Evolutionary conservation across 2,797 vertebrate genomes (phyloP), one percentile per base, ranked within the genome.

Genomic region (Fratercula arctica): DNA sequence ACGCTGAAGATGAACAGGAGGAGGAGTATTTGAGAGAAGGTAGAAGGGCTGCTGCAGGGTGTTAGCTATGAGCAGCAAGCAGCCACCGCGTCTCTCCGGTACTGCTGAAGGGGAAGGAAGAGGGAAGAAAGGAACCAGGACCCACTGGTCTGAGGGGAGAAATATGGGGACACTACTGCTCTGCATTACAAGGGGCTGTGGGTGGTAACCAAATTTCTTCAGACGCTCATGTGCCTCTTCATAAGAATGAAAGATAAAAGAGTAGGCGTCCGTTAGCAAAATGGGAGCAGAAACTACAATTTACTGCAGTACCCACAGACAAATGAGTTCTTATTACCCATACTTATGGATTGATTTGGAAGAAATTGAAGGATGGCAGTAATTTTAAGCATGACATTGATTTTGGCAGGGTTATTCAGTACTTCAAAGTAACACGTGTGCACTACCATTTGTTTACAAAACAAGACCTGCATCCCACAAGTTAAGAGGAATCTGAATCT

Each of bases 361-460:
- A 80, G 73, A 75, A 89, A 82, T 6, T 51, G 35, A 64, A 93
- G 23, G 25, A 48, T 37, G 14, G 17, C 0, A 3, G 29, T 39
- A 48, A 84, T 66, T 81, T 81, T n/a, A 68, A 73, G 54, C 48
- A 45, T 8, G 33, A 51, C 46, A 76, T 67, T 67, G 7, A 79
- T 88, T 96, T 61, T 87, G 81, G 68, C 37, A 64, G 53, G 56
- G 45, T 56, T 92, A 77, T 79, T 48, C 76, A 76, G 33, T 13
- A 70, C 60, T 86, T 86, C 63, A 39, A 61, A 92, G 64, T 23
- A 59, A 72, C 39, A 61, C 1, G 3, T 43, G 21, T 33, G 68
- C 10, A 8, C n/a, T 82, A 25, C 21, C 14, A 33, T 70, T 93
- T 57, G 43, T 60, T 89, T 87, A 70, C 39, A 39, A 92, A 94